These are phyloP conservation scores for Callionymus lyra DNA, from an alignment of 2,113 vertebrate genomes.

Conservation along the genomic window DNA sequence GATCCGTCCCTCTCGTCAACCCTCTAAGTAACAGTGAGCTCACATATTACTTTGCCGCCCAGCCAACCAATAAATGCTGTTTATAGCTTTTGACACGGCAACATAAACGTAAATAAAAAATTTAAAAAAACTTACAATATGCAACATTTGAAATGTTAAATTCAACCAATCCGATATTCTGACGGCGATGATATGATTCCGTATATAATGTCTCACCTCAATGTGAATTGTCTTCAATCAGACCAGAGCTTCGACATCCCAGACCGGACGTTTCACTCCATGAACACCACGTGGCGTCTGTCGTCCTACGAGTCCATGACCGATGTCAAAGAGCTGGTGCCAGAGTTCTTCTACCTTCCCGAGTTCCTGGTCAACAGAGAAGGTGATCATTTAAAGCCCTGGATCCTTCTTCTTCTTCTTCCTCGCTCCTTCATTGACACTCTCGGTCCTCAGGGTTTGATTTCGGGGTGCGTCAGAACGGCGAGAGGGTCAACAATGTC, in stretches of 20 bases:
- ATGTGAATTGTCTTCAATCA: conserved; percentile 60
- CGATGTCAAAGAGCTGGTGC: conserved; percentile 95
- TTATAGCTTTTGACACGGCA: no score
- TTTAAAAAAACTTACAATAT: no score
- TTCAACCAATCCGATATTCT: no score
- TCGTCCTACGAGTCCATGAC: conserved; percentile 98
- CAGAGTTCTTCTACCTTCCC: conserved; percentile 96
- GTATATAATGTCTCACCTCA: conserved; percentile 46
- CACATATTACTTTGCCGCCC: no score
- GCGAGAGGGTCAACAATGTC: conserved; percentile 92
- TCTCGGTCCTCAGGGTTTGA: conserved; percentile 78
- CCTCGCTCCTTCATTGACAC: background rate
- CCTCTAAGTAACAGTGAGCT: no score
- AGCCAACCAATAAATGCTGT: no score
- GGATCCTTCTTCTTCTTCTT: background rate
- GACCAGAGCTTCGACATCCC: conserved; percentile 99
- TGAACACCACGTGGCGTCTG: conserved; percentile 95
- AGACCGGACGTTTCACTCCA: conserved; percentile 97
- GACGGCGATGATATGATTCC: conserved; percentile 54
- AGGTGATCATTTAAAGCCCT: conserved; percentile 58
- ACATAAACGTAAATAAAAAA: no score
- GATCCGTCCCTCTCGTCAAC: no score
- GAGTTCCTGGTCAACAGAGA: conserved; percentile 97
- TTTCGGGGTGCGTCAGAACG: conserved; percentile 93
- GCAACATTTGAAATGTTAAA: no score